Percentiles rank a stretch among this genome's conserved stretches.
phyloP scores from a whole-genome alignment of 2,888 invertebrate species.

The Drosophila silvestris region DNA sequence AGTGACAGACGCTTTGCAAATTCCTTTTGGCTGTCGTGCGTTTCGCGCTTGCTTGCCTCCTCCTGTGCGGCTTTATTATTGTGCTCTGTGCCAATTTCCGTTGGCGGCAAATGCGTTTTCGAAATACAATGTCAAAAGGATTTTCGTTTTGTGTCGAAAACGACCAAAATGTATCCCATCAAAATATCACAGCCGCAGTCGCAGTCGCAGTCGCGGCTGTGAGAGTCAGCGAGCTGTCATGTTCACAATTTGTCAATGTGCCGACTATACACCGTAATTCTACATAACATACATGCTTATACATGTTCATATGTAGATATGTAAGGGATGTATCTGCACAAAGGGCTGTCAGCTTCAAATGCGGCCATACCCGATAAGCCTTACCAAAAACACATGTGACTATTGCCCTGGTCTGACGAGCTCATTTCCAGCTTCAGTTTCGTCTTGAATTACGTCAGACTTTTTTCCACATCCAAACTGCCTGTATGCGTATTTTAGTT shows the following conservation, averaged over 20 bases:
- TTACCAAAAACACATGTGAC: slow-evolving; percentile 52
- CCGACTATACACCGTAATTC: slow-evolving; percentile 24
- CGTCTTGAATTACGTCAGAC: slow-evolving; percentile 24
- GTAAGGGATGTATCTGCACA: not conserved
- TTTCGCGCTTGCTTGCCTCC: slow-evolving; percentile 46
- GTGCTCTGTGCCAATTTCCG: slow-evolving; percentile 73
- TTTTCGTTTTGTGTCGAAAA: slow-evolving; percentile 57
- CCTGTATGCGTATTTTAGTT: slow-evolving; percentile 43
- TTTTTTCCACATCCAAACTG: slow-evolving; percentile 19
- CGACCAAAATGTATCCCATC: slow-evolving; percentile 49
- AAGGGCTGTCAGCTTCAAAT: not conserved
- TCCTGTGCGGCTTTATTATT: slow-evolving; percentile 67
- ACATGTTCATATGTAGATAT: not conserved
- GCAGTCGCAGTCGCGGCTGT: slow-evolving; percentile 25
- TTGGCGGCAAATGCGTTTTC: slow-evolving; percentile 73
- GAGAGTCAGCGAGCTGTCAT: slow-evolving; percentile 49
- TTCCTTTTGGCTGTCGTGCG: slow-evolving; percentile 18
- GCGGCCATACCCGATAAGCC: slow-evolving; percentile 25
- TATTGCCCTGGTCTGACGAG: slow-evolving; percentile 7
- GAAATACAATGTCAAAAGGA: slow-evolving; percentile 77
- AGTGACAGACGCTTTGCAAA: slow-evolving; percentile 32
- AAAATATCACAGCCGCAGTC: slow-evolving; percentile 39
- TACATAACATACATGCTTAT: not conserved
- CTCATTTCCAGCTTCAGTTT: slow-evolving; percentile 27
- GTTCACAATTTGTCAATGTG: slow-evolving; percentile 55